Evolutionary conservation across 2,888 invertebrate genomes (phyloP).

Genomic region (Chaetoderma sp.): DNA sequence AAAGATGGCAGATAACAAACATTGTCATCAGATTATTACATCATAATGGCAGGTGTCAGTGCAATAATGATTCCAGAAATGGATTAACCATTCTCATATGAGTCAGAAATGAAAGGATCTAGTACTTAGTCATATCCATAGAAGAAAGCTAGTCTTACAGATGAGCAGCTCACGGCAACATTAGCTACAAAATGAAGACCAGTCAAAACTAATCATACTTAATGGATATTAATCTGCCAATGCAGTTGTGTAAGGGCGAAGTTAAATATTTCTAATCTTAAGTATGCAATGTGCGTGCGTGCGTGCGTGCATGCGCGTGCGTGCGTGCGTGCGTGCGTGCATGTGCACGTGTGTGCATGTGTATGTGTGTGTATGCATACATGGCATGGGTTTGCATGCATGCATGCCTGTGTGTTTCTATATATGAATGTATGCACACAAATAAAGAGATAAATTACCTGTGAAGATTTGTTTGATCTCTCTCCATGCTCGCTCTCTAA

Average conservation of each 20-base stretch:
- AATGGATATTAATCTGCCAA: neutral
- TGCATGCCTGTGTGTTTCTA: no score
- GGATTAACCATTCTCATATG: no score
- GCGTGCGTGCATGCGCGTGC: neutral
- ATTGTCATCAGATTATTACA: no score
- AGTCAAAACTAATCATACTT: neutral
- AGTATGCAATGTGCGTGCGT: neutral
- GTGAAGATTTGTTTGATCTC: conserved; percentile 56
- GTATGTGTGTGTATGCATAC: no score
- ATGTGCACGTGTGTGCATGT: neutral
- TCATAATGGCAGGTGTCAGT: no score
- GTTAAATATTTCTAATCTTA: neutral
- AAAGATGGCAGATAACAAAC: conserved; percentile 34
- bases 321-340: neutral
- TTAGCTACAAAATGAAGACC: neutral
- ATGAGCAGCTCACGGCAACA: neutral
- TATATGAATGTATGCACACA: conserved; percentile 7
- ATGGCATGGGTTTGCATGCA: no score
- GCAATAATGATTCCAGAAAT: no score
- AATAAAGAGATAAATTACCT: conserved; percentile 45
- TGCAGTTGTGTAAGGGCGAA: neutral
- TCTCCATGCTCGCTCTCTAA: conserved; percentile 63
- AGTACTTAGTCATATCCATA: conserved; percentile 6
- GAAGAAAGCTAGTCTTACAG: conserved; percentile 6
- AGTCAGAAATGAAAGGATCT: no score